Conservation (phyloP, 2,797 vertebrate genomes). For the Aulostomus chinensis region DNA sequence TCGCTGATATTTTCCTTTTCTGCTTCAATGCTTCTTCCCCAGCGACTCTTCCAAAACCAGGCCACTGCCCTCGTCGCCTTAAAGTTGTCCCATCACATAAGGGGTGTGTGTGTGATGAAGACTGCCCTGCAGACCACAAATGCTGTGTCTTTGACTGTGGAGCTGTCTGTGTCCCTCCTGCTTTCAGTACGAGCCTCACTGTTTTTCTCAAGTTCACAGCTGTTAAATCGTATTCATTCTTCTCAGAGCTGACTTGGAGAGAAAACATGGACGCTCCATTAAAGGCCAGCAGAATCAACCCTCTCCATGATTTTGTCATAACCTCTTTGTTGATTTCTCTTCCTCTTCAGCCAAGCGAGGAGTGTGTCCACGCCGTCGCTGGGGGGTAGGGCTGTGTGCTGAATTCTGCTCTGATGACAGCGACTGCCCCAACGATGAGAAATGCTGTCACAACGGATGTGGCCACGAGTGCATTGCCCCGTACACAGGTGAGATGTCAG, state of each 20-base stretch:
- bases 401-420: constrained; percentile 71
- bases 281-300: too few relatives aligned
- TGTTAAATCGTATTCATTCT: constrained; percentile 2
- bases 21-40: constrained; percentile 17
- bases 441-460: constrained; percentile 83
- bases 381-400: constrained; percentile 60
- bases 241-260: background rate
- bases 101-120: constrained; percentile 66
- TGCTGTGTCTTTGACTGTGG: constrained; percentile 72
- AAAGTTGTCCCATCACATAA: constrained; percentile 60
- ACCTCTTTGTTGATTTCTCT: background rate
- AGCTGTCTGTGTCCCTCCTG: constrained; percentile 71
- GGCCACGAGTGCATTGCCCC: constrained; percentile 69
- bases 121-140: constrained; percentile 66
- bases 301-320: background rate
- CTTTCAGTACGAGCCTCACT: constrained; percentile 60
- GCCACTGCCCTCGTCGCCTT: constrained; percentile 64
- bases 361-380: constrained; percentile 62
- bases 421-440: constrained; percentile 64
- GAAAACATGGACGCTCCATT: constrained; percentile 1
- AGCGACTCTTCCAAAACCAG: constrained; percentile 45
- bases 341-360: constrained; percentile 71
- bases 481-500: constrained; percentile 60
- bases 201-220: constrained; percentile 5
- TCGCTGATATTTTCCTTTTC: constrained; percentile 15